Evolutionary conservation across 2,888 invertebrate species (phyloP).

Genomic region (Lasioglossum calceatum): DNA sequence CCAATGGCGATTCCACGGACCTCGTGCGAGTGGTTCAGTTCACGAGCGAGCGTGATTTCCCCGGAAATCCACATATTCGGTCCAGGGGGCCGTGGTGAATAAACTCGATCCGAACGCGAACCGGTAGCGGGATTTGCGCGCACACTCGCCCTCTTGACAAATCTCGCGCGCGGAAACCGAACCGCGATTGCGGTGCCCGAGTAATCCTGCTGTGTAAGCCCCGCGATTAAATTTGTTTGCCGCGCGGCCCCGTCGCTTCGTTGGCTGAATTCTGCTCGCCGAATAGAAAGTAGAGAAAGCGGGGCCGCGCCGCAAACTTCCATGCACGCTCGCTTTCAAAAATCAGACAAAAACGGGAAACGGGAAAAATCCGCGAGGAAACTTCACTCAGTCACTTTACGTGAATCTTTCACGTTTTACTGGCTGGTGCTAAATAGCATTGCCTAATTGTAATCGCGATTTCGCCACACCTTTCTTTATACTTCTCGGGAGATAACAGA

Average conservation of each 20-base stretch:
- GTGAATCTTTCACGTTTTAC: not conserved
- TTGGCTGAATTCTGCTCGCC: slow-evolving; percentile 11
- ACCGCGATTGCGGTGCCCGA: slow-evolving; percentile 44
- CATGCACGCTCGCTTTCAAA: not conserved
- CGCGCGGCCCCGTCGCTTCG: slow-evolving; percentile 25
- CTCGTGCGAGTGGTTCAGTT: not conserved
- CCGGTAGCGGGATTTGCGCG: slow-evolving; percentile 36
- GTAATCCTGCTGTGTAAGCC: slow-evolving; percentile 61
- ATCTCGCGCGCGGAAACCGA: slow-evolving; percentile 54
- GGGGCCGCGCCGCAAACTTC: not conserved
- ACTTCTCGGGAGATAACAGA: too few relatives aligned
- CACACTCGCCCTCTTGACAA: slow-evolving; percentile 35
- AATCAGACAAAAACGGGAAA: not conserved
- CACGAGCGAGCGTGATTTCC: slow-evolving; percentile 11
- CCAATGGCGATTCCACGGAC: not conserved
- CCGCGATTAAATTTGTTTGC: slow-evolving; percentile 69
- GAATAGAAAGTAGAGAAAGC: slow-evolving; percentile 28
- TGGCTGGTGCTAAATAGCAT: not conserved
- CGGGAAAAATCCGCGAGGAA: not conserved
- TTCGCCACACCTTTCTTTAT: too few relatives aligned
- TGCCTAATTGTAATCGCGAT: not conserved
- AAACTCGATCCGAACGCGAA: slow-evolving; percentile 37
- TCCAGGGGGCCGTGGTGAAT: not conserved
- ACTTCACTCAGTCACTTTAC: not conserved
- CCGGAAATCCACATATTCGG: slow-evolving; percentile 27